Evolutionary conservation across 2,797 vertebrate species (phyloP).

Genomic region (Enteromius anoplus): DNA sequence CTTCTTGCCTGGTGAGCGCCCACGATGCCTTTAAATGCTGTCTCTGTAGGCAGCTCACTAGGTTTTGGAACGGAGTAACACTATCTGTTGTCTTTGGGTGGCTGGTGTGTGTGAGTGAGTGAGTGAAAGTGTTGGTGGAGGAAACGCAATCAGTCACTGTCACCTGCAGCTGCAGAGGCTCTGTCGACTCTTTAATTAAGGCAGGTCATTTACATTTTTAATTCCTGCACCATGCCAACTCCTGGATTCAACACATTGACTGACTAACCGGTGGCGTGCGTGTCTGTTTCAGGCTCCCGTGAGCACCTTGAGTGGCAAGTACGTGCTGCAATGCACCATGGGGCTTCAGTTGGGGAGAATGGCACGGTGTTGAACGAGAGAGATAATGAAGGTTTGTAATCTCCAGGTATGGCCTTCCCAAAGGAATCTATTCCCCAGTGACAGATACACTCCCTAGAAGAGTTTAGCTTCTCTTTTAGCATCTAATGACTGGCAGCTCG

Average conservation of each 20-base stretch:
- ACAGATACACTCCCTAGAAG: conserved; percentile 2
- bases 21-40: conserved; percentile 26
- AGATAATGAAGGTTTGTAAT: conserved; percentile 4
- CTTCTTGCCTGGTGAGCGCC: conserved; percentile 16
- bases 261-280: conserved; percentile 30
- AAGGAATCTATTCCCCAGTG: conserved; percentile 30
- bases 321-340: conserved; percentile 55
- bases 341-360: conserved; percentile 35
- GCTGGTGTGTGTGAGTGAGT: conserved; percentile 63
- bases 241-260: conserved; percentile 67
- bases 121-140: conserved; percentile 70
- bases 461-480: conserved; percentile 18
- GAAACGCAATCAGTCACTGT: conserved; percentile 91
- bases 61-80: conserved; percentile 11
- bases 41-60: conserved; percentile 35
- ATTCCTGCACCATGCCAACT: conserved; percentile 88
- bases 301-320: conserved; percentile 48
- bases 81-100: conserved; percentile 46
- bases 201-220: conserved; percentile 94
- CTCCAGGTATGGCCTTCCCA: conserved; percentile 1
- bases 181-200: conserved; percentile 95
- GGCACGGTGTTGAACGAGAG: conserved; percentile 33
- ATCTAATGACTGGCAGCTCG: conserved; percentile 37
- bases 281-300: conserved; percentile 34
- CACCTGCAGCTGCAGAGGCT: conserved; percentile 88